Percentiles rank a stretch among this genome's conserved stretches.
Evolutionary conservation across 2,113 vertebrate species (phyloP).

Genomic region (Aspiorhynchus laticeps): DNA sequence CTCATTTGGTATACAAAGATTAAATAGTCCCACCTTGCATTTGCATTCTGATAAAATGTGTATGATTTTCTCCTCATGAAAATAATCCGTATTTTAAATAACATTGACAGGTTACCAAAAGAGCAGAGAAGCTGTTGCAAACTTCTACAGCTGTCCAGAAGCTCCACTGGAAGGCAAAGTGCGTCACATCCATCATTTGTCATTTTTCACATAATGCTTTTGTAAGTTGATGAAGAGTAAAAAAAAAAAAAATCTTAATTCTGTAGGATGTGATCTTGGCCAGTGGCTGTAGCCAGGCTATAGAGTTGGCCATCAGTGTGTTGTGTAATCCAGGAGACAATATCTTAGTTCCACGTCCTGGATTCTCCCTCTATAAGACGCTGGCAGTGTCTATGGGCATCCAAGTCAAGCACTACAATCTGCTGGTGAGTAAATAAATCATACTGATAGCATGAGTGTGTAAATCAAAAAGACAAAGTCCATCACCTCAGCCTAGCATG

Average conservation of each 20-base stretch:
- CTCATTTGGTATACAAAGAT: not conserved
- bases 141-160: constrained; percentile 84
- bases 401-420: constrained; percentile 92
- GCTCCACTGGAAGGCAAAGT: constrained; percentile 90
- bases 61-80: not conserved
- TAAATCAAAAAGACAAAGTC: not conserved
- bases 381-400: constrained; percentile 91
- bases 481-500: not conserved
- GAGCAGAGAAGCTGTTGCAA: constrained; percentile 88
- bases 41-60: not conserved
- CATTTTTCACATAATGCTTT: not conserved
- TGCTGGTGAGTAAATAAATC: constrained; percentile 83
- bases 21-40: not conserved
- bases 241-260: too few species aligned
- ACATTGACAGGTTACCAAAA: constrained; percentile 82
- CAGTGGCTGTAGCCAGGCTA: constrained; percentile 96
- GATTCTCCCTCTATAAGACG: constrained; percentile 96
- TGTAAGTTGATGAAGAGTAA: too few species aligned
- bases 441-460: not conserved
- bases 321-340: constrained; percentile 95
- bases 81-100: not conserved
- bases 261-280: constrained; percentile 91
- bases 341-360: constrained; percentile 89
- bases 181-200: constrained; percentile 16
- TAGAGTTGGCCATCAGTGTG: constrained; percentile 90